Base-by-base conservation (phyloP, 2,888 invertebrate genomes). In the Megaustenia siamemsis region DNA sequence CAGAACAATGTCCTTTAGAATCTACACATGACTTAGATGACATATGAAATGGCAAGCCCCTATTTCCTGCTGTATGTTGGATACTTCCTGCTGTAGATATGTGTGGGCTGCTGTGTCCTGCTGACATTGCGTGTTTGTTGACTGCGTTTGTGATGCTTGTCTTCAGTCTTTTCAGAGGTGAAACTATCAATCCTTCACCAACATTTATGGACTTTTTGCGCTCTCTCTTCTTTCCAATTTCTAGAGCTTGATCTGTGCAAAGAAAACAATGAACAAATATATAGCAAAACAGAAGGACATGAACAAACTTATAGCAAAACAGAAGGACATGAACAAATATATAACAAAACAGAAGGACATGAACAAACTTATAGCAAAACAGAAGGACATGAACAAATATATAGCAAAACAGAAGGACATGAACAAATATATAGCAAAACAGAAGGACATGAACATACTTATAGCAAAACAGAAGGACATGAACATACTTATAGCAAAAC, bases 111-210 rank as follows among this genome's bases (percentile, higher is more conserved):
- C 32, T 79, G 5, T 32, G 32, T n/a, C 6, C 76, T 35, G 28
- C n/a, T 21, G 63, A 60, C 49, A 85, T 24, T 21, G 87, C 87
- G 69, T 87, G 87, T 66, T 81, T 83, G 78, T 87, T 87, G 68
- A 87, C 86, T 35, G 87, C 87, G 38, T 87, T 86, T 15, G 87
- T 87, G 75, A 87, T 87, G 77, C 85, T 85, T 4, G 84, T 85
- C 49, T 86, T 86, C 40, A 87, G 71, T 66, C 60, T 75, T n/a
- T 85, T 85, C 8, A 69, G 49, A 18, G 85, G 85, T 8, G 85
- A 18, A 40, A 85, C 75, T 40, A 85, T 81, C 56, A 85, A 60
- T 43, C 28, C 81, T 2, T 85, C 85, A n/a, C 53, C 76, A 43
- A 69, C n/a, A 56, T 68, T 45, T 12, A 69, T 1, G 24, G 81